Evolutionary conservation across 2,797 vertebrate species (phyloP).

Genomic region (Borostomias antarcticus): DNA sequence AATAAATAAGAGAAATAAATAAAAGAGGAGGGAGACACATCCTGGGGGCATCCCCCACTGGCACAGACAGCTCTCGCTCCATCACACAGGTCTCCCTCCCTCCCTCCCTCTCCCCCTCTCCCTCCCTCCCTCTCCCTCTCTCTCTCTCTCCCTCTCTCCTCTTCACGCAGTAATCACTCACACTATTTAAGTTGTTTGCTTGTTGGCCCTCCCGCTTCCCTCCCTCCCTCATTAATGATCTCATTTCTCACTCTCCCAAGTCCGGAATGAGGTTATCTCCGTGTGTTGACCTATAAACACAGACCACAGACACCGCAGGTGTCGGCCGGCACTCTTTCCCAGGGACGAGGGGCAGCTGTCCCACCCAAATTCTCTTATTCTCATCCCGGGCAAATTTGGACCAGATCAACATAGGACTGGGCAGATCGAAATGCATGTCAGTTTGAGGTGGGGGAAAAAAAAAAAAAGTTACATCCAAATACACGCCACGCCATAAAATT

Average conservation of each 20-base stretch:
- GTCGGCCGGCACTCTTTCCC: conserved; percentile 52
- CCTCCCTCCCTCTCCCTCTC: conserved; percentile 14
- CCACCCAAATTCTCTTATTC: background rate
- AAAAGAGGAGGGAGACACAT: conserved; percentile 73
- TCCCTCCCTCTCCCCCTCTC: conserved; percentile 29
- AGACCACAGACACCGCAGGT: conserved; percentile 65
- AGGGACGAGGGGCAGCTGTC: conserved; percentile 1
- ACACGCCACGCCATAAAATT: too few species aligned
- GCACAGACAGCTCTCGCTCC: conserved; percentile 45
- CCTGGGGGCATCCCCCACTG: conserved; percentile 73
- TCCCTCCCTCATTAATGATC: conserved; percentile 71
- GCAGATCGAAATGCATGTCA: too few species aligned
- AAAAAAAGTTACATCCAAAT: too few species aligned
- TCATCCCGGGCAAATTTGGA: too few species aligned
- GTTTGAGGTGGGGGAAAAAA: too few species aligned
- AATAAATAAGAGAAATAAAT: conserved; percentile 75
- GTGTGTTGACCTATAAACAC: conserved; percentile 71
- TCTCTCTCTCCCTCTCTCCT: conserved; percentile 40
- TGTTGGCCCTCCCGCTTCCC: conserved; percentile 41
- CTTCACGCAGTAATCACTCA: conserved; percentile 63
- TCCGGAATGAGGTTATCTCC: conserved; percentile 66
- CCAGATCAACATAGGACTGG: too few species aligned
- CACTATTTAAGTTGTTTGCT: conserved; percentile 68
- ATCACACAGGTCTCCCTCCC: conserved; percentile 25
- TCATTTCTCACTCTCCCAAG: conserved; percentile 70